Conservation (phyloP, 2,113 vertebrate genomes). For the Atlantisia rogersi region DNA sequence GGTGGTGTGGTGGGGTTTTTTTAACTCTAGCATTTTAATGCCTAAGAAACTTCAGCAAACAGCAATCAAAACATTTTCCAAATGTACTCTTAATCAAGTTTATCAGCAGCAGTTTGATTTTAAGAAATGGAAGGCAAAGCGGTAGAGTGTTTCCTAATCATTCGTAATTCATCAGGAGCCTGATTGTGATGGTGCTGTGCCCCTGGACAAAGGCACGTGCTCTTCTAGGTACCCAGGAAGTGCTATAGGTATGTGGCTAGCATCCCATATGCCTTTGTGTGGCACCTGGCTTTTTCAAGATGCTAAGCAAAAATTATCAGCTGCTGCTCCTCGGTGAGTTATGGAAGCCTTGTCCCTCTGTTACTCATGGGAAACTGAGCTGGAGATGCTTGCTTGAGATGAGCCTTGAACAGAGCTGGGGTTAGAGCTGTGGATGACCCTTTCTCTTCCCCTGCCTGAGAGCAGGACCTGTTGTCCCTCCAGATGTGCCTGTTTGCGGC, state of each 20-base stretch:
- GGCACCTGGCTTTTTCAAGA: not conserved
- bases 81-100: conserved; percentile 60
- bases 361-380: not conserved
- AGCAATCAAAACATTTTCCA: conserved; percentile 65
- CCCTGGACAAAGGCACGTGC: not conserved
- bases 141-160: conserved; percentile 45
- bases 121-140: conserved; percentile 24
- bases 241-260: not conserved
- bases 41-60: conserved; percentile 5
- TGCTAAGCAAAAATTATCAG: not conserved
- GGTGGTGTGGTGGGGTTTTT: not conserved
- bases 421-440: not conserved
- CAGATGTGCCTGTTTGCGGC: accelerated
- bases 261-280: accelerated
- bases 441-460: not conserved
- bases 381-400: not conserved
- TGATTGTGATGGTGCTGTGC: not conserved
- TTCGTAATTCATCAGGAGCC: not conserved
- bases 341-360: not conserved
- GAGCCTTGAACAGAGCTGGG: not conserved
- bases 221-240: not conserved
- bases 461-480: not conserved
- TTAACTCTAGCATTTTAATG: conserved; percentile 20
- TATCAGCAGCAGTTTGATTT: conserved; percentile 57
- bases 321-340: not conserved